phyloP scores from a whole-genome alignment of 2,113 vertebrate species.

The Abramis brama region DNA sequence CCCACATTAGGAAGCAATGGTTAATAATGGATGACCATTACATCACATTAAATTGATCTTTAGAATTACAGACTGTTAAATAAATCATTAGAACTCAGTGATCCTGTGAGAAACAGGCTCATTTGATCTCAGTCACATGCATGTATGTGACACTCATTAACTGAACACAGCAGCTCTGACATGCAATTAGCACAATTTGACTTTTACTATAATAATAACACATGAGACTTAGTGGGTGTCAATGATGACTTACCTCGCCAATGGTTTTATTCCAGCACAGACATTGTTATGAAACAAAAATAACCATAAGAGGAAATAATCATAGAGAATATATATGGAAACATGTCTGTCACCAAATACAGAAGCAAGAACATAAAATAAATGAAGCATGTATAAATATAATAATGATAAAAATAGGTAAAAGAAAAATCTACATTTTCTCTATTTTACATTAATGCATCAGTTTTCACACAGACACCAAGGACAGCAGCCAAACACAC shows the following conservation, averaged over 20 bases:
- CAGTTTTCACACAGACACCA: neutral
- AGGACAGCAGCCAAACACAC: neutral
- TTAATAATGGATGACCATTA: neutral
- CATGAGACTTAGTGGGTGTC: neutral
- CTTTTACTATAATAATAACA: neutral
- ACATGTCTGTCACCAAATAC: neutral
- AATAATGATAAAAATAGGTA: neutral
- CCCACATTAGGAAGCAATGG: neutral
- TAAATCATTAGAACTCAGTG: conserved; percentile 3
- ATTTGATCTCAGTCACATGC: neutral
- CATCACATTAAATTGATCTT: neutral
- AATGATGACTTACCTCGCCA: neutral
- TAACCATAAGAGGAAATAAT: neutral
- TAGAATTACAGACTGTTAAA: neutral
- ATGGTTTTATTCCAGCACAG: neutral
- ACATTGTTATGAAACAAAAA: neutral
- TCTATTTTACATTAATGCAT: neutral
- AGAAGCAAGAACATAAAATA: neutral
- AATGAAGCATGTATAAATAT: neutral
- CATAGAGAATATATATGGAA: neutral
- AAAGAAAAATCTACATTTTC: neutral
- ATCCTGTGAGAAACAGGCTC: neutral
- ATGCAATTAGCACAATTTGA: neutral
- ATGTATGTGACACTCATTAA: neutral
- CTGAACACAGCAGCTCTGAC: neutral